Evolutionary conservation across 2,888 invertebrate species (phyloP), one percentile per base, ranked within the genome.

Genomic region (Bombyx huttoni): DNA sequence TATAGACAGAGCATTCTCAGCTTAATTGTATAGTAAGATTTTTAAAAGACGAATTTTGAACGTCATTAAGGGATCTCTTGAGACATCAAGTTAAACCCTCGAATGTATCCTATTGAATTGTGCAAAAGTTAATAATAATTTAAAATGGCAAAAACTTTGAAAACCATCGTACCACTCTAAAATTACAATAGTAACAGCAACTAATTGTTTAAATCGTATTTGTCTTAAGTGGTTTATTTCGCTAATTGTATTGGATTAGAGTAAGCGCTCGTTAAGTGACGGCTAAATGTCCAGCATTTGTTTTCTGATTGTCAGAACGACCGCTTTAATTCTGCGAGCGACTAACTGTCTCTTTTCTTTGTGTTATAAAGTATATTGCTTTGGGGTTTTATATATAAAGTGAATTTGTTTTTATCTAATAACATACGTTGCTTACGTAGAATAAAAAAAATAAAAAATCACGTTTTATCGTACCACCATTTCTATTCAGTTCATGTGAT

Each of bases 221-320:
- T 77, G 65, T 68, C 70, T 70, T 80, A 84, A 84, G 78, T 81
- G 81, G 82, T 81, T 84, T 78, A 76, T 68, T 74, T 75, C 78
- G 63, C 70, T 81, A 82, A 83, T 83, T 80, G 78, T 73, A 77
- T 80, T 34, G 79, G 82, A 82, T 84, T 83, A 84, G 60, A 58
- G 60, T 68, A 72, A 72, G 75, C 75, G 79, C 34, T 50, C 47
- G 50, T 51, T 47, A 40, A 40, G 40, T 40, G 40, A 40, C 40
- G 40, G 12, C 40, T 40, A 40, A 40, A 12, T 8, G 40, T 40
- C 40, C 8, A 8, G 40, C 40, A 40, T 40, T 40, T 12, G 40
- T 40, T 40, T 40, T 12, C 40, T 40, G 40, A 12, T 12, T 40
- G 40, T 12, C 40, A 40, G 12, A 40, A 7, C 40, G 40, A 40